Evolutionary conservation across 2,888 invertebrate genomes (phyloP).

Genomic region (Melangyna quadrimaculata): DNA sequence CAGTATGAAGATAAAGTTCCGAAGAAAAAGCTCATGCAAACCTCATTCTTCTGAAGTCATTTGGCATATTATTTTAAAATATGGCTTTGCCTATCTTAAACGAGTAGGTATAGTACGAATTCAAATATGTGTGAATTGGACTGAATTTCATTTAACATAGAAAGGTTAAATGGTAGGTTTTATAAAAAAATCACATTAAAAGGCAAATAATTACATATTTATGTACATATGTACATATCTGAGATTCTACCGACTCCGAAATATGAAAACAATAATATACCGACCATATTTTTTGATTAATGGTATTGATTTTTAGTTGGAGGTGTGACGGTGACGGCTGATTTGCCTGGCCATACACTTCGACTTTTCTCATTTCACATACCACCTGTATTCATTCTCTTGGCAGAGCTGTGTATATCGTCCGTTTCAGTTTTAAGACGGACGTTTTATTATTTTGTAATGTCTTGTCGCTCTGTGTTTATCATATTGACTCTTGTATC

Average conservation of each 20-base stretch:
- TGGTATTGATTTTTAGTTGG: slow-evolving; percentile 25
- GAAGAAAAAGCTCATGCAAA: slow-evolving; percentile 49
- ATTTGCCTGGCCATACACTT: background rate
- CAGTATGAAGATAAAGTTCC: slow-evolving; percentile 52
- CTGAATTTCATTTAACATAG: background rate
- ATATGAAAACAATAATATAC: background rate
- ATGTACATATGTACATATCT: no score
- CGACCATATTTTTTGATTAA: background rate
- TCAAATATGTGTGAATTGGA: background rate
- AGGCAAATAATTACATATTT: background rate
- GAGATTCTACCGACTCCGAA: background rate
- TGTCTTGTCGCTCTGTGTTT: slow-evolving; percentile 5
- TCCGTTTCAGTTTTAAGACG: background rate
- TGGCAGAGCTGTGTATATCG: background rate
- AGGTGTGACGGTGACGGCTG: slow-evolving; percentile 13
- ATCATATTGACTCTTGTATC: slow-evolving; percentile 9
- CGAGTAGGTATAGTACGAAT: background rate
- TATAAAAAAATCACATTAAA: background rate
- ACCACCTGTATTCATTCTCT: background rate
- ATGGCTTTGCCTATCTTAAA: slow-evolving; percentile 11
- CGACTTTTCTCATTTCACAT: background rate
- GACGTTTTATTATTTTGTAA: background rate
- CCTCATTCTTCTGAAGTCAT: slow-evolving; percentile 16
- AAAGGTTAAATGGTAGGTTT: background rate
- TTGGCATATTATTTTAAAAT: slow-evolving; percentile 22